Percentiles rank a stretch among this genome's conserved stretches.
These are phyloP conservation scores for Erythrolamprus reginae DNA, from an alignment of 2,113 vertebrate species.

Conservation along the genomic window DNA sequence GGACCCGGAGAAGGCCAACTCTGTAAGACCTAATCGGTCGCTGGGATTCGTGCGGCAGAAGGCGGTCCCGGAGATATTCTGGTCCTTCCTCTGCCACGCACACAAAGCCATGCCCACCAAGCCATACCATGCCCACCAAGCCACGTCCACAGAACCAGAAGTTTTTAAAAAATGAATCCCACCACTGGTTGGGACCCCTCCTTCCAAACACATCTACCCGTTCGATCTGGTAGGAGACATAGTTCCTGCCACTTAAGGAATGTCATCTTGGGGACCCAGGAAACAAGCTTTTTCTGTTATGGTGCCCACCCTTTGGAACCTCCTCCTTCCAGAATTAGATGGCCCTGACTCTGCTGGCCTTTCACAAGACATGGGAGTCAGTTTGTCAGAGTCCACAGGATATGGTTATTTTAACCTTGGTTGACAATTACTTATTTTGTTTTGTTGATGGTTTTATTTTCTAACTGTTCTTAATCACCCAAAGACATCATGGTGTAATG, in stretches of 20 bases:
- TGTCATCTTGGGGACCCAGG: background rate
- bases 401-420: background rate
- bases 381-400: background rate
- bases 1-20: no score
- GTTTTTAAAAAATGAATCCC: no score
- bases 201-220: background rate
- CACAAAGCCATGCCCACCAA: no score
- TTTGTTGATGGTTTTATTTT: background rate
- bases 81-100: no score
- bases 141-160: no score
- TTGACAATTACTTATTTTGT: background rate
- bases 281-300: background rate
- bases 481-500: background rate
- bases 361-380: background rate
- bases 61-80: no score
- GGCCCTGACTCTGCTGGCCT: background rate
- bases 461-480: background rate
- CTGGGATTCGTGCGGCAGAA: no score
- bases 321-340: background rate
- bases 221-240: background rate
- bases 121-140: no score
- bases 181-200: background rate
- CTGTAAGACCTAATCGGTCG: no score
- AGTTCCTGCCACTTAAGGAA: background rate
- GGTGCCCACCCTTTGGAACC: background rate